These are phyloP conservation scores for Antechinus stuartii DNA, from an alignment of 2,113 vertebrate genomes.

Conservation along the genomic window DNA sequence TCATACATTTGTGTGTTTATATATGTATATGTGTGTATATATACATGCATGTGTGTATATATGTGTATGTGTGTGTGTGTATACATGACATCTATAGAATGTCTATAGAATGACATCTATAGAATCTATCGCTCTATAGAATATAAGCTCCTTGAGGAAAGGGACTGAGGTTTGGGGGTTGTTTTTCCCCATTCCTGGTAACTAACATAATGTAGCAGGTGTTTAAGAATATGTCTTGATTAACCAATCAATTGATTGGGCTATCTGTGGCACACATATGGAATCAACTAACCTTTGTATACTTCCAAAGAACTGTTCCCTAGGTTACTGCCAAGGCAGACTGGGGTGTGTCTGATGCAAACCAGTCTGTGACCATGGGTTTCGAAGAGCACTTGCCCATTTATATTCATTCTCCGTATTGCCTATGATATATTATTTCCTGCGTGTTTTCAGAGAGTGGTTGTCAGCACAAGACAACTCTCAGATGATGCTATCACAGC, in stretches of 20 bases:
- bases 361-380: constrained; percentile 1
- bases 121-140: background rate
- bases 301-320: background rate
- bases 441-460: constrained; percentile 14
- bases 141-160: background rate
- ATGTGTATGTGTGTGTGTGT: too few relatives aligned
- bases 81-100: too few relatives aligned
- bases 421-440: constrained; percentile 3
- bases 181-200: background rate
- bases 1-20: too few relatives aligned
- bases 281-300: constrained; percentile 15
- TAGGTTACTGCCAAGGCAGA: background rate
- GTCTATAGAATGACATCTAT: too few relatives aligned
- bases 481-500: background rate
- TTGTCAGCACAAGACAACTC: constrained; percentile 14
- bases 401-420: constrained; percentile 29
- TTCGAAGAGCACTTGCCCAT: constrained; percentile 3
- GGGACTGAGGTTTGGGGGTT: background rate
- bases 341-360: constrained; percentile 6
- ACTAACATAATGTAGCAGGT: background rate
- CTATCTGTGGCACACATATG: background rate
- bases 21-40: too few relatives aligned
- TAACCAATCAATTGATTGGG: background rate
- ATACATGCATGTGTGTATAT: too few relatives aligned
- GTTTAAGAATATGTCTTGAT: background rate